Evolutionary conservation across 53 echinoderm and acorn worm species (phyloP).

Genomic region (Zoroaster sp.): DNA sequence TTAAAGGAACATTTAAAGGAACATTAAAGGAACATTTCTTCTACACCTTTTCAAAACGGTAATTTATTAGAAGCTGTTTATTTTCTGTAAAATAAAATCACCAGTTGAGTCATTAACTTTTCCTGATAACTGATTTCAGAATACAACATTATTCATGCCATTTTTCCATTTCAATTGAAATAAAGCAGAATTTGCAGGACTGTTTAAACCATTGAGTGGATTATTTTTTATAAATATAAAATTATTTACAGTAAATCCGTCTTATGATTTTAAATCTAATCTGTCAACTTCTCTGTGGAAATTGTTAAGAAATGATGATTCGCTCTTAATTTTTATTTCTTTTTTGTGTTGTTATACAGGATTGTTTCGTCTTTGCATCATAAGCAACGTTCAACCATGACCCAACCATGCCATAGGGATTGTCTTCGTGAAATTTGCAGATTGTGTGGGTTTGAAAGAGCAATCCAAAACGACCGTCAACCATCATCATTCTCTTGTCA

Average conservation of each 20-base stretch:
- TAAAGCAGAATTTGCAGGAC: no score
- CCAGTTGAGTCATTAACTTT: no score
- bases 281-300: not conserved
- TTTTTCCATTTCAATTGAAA: no score
- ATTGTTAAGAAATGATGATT: not conserved
- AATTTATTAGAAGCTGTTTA: no score
- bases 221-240: not conserved
- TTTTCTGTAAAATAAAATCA: no score
- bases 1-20: no score
- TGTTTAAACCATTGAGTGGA: no score
- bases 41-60: no score
- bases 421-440: conserved; percentile 3
- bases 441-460: not conserved
- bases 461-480: not conserved
- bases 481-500: not conserved
- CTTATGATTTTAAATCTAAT: not conserved
- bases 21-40: no score
- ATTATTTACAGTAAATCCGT: no score
- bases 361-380: not conserved
- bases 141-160: no score
- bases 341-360: not conserved
- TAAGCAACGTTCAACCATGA: not conserved
- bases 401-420: not conserved
- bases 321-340: not conserved
- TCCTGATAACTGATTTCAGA: no score